A percentile compares a stretch with the other conserved stretches of the same genome.
Evolutionary conservation across 2,797 vertebrate species (phyloP).

Genomic region (Pantherophis alleghaniensis): DNA sequence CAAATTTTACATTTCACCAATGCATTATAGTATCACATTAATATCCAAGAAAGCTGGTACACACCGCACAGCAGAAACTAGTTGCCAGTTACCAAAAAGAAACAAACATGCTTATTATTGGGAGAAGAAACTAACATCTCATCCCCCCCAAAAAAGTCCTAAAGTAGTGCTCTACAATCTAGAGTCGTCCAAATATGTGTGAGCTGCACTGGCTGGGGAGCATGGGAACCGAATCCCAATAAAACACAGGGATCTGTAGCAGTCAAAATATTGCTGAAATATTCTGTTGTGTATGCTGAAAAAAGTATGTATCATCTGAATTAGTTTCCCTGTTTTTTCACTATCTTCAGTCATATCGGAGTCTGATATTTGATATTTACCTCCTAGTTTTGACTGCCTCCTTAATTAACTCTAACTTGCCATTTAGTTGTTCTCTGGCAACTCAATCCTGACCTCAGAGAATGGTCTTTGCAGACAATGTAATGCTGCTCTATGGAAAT

Average conservation of each 20-base stretch:
- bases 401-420: background rate
- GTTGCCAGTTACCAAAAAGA: background rate
- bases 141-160: background rate
- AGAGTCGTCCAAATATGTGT: background rate
- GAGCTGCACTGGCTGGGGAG: background rate
- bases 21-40: background rate
- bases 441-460: background rate
- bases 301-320: background rate
- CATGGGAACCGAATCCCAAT: background rate
- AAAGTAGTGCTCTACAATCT: background rate
- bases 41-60: constrained; percentile 15
- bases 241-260: background rate
- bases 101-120: fast-evolving
- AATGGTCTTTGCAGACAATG: background rate
- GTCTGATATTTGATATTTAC: background rate
- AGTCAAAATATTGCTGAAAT: background rate
- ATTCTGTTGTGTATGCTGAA: background rate
- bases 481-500: background rate
- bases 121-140: background rate
- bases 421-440: background rate
- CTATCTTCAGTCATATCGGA: background rate
- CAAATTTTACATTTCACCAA: no score
- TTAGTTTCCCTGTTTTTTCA: background rate
- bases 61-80: background rate
- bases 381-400: background rate